Evolutionary conservation across 2,888 invertebrate species (phyloP).

Genomic region (Agriopis leucophaearia): DNA sequence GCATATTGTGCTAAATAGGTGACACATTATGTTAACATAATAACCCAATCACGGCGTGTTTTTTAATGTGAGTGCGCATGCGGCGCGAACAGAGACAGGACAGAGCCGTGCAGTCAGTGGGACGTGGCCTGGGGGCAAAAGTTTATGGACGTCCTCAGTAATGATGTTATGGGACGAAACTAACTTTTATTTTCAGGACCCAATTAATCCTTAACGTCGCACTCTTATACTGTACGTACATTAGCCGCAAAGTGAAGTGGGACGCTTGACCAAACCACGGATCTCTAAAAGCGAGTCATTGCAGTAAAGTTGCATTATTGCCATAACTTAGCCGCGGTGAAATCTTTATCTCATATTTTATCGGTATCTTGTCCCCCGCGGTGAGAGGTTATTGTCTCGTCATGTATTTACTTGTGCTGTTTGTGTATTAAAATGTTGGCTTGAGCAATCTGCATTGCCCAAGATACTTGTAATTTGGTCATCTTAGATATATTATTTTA

Average conservation of each 20-base stretch:
- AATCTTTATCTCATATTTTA: conserved; percentile 47
- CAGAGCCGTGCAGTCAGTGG: too few relatives aligned
- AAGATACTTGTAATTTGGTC: background rate
- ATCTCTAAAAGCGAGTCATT: conserved; percentile 20
- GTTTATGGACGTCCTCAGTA: too few relatives aligned
- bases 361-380: conserved; percentile 40
- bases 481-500: background rate
- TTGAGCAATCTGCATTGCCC: background rate
- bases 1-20: too few relatives aligned
- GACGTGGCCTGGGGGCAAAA: too few relatives aligned
- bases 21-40: too few relatives aligned
- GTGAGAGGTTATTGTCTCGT: conserved; percentile 16
- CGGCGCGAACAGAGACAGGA: too few relatives aligned
- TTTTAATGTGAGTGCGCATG: too few relatives aligned
- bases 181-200: too few relatives aligned
- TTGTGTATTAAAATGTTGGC: background rate
- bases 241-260: background rate
- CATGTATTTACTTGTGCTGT: background rate
- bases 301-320: conserved; percentile 37
- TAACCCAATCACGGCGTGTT: too few relatives aligned
- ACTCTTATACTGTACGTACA: too few relatives aligned
- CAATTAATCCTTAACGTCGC: too few relatives aligned
- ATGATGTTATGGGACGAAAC: too few relatives aligned
- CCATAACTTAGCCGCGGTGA: conserved; percentile 45
- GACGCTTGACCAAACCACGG: background rate